Evolutionary conservation across 2,113 vertebrate species (phyloP), one percentile per base, ranked within the genome.

Genomic region (Catharus minimus): DNA sequence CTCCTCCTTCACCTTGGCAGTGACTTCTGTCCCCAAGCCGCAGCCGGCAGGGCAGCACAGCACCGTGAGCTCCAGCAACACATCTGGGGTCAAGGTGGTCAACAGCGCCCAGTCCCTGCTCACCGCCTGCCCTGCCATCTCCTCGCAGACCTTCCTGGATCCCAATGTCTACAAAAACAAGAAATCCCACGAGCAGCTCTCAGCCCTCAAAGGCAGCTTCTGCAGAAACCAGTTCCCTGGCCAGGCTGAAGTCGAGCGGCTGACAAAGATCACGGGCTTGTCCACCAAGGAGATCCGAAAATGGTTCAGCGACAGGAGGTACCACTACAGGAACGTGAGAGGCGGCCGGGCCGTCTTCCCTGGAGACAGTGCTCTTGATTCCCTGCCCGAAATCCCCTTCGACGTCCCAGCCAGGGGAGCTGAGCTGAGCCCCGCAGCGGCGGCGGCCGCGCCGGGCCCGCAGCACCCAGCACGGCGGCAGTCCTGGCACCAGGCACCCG

Each of bases 241-340:
- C 75, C 99, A 99, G 93, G 98, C 98, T 4, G 99, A 99, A 93
- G 99, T 99, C 0, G 99, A 99, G 64, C 97, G 98, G 39, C 98
- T 99, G 82, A 98, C 98, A 33, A 96, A 98, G 83, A 97, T 99
- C 71, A 99, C 99, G 0, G 98, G 99, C 30, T 98, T 99, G 50
- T 98, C 98, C 4, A 98, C 98, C 46, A 98, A 99, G 74, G 99
- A 99, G 92, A 98, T 99, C 24, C 98, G 99, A 33, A 99, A 99
- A 86, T 99, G 99, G 99, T 99, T 99, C 97, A 99, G 99, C 0
- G 99, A 99, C 72, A 98, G 99, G 32, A 97, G 99, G 39, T 99
- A 99, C 97, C 99, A 99, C 94, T 99, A 98, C 86, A 97, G 99
- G 82, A 99, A 99, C 26, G 97, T 99, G 50, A 98, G 98, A 92